A percentile compares a stretch with the other conserved stretches of the same genome.
These are phyloP conservation scores for Tanytarsus gracilentus DNA, from an alignment of 2,888 invertebrate genomes.

Conservation along the genomic window DNA sequence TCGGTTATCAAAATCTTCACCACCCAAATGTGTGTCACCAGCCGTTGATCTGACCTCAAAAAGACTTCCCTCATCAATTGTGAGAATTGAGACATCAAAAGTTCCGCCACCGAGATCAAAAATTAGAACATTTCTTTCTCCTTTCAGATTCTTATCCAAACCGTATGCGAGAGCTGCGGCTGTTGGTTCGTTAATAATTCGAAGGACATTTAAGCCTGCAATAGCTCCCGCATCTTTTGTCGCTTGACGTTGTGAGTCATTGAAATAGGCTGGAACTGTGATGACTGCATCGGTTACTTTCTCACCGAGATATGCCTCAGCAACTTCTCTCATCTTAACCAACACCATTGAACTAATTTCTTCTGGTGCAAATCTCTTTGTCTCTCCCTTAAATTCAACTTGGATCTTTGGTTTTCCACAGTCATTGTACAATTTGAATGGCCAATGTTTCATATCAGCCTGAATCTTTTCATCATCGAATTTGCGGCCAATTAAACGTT, in stretches of 20 bases:
- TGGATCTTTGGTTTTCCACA: slow-evolving; percentile 64
- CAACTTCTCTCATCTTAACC: slow-evolving; percentile 73
- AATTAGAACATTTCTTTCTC: slow-evolving; percentile 65
- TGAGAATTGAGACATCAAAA: slow-evolving; percentile 84
- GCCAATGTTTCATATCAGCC: slow-evolving; percentile 77
- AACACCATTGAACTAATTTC: slow-evolving; percentile 80
- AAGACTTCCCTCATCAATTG: slow-evolving; percentile 76
- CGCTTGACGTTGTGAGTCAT: slow-evolving; percentile 72
- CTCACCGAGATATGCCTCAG: slow-evolving; percentile 66
- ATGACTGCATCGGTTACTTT: slow-evolving; percentile 67
- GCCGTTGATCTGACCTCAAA: slow-evolving; percentile 75
- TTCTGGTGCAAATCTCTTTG: slow-evolving; percentile 69
- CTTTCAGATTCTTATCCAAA: slow-evolving; percentile 61
- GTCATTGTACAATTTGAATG: slow-evolving; percentile 59
- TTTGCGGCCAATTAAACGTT: slow-evolving; percentile 72
- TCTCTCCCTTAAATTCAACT: slow-evolving; percentile 63
- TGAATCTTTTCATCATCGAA: slow-evolving; percentile 70
- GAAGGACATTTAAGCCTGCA: slow-evolving; percentile 75
- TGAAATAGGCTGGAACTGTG: slow-evolving; percentile 77
- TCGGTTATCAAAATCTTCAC: slow-evolving; percentile 71
- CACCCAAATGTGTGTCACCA: slow-evolving; percentile 72
- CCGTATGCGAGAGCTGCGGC: slow-evolving; percentile 83
- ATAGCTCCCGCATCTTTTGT: slow-evolving; percentile 84
- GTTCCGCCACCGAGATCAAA: slow-evolving; percentile 80
- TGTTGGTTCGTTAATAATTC: slow-evolving; percentile 87